Conservation (phyloP, 1,140 invertebrate genomes). For the Cotesia vestalis region DNA sequence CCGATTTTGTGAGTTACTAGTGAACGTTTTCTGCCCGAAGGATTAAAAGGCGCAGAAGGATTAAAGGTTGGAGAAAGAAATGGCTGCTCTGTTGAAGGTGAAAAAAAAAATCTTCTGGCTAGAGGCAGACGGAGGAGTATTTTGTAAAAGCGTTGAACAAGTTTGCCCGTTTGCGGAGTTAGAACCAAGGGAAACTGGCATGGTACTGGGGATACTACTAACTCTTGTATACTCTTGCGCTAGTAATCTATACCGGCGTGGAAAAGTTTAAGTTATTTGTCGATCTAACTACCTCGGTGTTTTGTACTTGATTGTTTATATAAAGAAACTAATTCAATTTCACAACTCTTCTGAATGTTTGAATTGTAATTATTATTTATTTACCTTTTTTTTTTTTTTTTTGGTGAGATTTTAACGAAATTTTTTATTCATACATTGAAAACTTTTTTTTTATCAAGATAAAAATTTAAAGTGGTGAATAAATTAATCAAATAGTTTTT, state of each 20-base stretch:
- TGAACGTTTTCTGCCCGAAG: not conserved
- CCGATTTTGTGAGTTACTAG: conserved; percentile 13
- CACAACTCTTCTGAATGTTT: conserved; percentile 7
- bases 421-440: too few relatives aligned
- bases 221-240: conserved; percentile 17
- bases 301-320: conserved; percentile 1
- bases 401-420: too few relatives aligned
- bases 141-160: conserved; percentile 34
- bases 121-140: not conserved
- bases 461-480: too few relatives aligned
- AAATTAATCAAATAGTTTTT: too few relatives aligned
- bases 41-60: not conserved
- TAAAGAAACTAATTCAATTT: conserved; percentile 27
- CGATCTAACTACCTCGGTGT: conserved; percentile 10
- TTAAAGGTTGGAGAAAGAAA: not conserved
- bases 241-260: conserved; percentile 25
- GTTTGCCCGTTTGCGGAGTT: conserved; percentile 34
- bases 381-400: not conserved
- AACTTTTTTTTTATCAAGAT: too few relatives aligned
- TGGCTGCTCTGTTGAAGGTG: not conserved
- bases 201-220: conserved; percentile 11
- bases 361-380: not conserved
- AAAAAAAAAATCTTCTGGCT: too few relatives aligned
- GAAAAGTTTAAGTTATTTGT: conserved; percentile 13
- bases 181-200: conserved; percentile 20